Base-by-base conservation (phyloP, 2,113 vertebrate genomes). In the Campylorhamphus procurvoides region DNA sequence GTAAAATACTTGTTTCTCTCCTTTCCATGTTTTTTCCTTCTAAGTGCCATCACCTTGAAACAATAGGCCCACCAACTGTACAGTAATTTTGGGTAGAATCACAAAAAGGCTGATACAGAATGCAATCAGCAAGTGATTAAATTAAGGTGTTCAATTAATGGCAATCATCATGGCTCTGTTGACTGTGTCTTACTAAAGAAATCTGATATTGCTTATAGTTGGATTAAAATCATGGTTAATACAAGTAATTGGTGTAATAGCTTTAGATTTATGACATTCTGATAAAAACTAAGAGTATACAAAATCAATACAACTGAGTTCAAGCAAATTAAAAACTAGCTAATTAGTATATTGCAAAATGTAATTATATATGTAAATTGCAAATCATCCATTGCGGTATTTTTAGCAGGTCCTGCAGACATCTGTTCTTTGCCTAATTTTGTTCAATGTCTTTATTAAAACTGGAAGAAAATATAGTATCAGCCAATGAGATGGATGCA, bases 91-190 rank as follows among this genome's bases (percentile, higher is more conserved):
- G 35, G 35, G 35, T 35, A 89, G 64, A 90, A 77, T 90, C 64
- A 56, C 42, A 63, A 81, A 94, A 74, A 86, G 10, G 7, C 25
- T 81, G 56, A 39, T 55, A 63, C 3, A 66, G 72, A 93, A 86
- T 52, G 42, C 72, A 88, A 22, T 92, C 85, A 86, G 33, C 27
- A 83, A 87, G 46, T 60, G 86, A 84, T 49, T 42, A 47, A 80
- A 82, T 35, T 53, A 52, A 86, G 39, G 59, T 86, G 46, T 88
- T 90, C 86, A 94, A 60, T 87, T 92, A 94, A 63, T 84, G 50
- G 63, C 59, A 93, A 81, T 86, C 83, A 90, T 35, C 42, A 35
- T 31, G 33, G 23, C 25, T 94, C 67, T 88, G 68, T 92, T 94
- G 79, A 50, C 50, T 55, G 29, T 66, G 25, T 81, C 63, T 71